phyloP scores from a whole-genome alignment of 2,888 invertebrate species.

The Ichneumoninae sp. region DNA sequence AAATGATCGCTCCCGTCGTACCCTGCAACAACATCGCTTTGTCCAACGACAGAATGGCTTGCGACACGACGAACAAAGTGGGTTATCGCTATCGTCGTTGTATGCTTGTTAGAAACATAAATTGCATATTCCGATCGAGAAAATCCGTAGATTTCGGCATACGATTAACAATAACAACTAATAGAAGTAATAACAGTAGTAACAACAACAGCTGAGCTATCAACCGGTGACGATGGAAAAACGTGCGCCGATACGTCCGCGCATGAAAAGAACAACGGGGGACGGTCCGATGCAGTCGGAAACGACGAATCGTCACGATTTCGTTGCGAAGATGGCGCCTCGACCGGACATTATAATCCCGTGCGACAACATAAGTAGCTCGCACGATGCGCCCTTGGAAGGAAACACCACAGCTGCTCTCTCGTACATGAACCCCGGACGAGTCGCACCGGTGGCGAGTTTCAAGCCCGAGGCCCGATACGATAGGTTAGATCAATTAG shows the following conservation, averaged over 20 bases:
- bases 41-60: slow-evolving; percentile 76
- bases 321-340: slow-evolving; percentile 72
- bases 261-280: slow-evolving; percentile 74
- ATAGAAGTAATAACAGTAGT: slow-evolving; percentile 26
- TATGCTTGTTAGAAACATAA: background rate
- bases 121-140: too few species aligned
- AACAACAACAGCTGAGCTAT: slow-evolving; percentile 79
- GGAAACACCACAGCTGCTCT: slow-evolving; percentile 78
- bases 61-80: slow-evolving; percentile 82
- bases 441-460: slow-evolving; percentile 72
- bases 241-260: slow-evolving; percentile 77
- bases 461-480: slow-evolving; percentile 79
- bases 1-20: slow-evolving; percentile 72
- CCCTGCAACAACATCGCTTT: slow-evolving; percentile 75
- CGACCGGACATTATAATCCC: slow-evolving; percentile 77
- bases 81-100: slow-evolving; percentile 5
- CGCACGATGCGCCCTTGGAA: slow-evolving; percentile 76
- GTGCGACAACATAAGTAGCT: slow-evolving; percentile 77
- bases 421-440: slow-evolving; percentile 80
- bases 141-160: too few species aligned
- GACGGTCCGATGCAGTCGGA: slow-evolving; percentile 79
- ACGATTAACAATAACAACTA: background rate
- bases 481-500: slow-evolving; percentile 71
- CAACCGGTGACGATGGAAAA: slow-evolving; percentile 77
- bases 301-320: slow-evolving; percentile 81